Percentiles rank a stretch among this genome's conserved stretches.
Conservation (phyloP, 2,888 invertebrate genomes). For the Odontothrips loti region DNA sequence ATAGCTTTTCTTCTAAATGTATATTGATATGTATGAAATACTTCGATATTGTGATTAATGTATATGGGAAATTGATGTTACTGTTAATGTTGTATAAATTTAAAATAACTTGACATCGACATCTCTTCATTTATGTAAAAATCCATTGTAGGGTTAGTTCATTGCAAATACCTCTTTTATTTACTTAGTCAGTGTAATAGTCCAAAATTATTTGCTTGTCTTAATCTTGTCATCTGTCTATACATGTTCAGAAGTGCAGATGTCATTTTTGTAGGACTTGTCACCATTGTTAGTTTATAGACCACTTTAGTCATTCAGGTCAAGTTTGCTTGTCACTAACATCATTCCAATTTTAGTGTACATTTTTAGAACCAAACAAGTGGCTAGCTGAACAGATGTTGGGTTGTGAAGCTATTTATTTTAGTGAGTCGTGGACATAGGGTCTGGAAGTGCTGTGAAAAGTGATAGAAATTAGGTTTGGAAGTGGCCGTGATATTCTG, state of each 20-base stretch:
- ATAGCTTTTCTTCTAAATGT: not conserved
- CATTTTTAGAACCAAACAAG: not conserved
- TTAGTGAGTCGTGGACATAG: not conserved
- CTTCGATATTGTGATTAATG: not conserved
- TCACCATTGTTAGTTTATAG: no score
- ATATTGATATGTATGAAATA: not conserved
- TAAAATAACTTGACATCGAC: not conserved
- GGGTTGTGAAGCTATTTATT: not conserved
- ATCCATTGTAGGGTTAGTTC: not conserved
- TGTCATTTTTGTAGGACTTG: no score
- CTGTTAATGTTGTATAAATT: not conserved
- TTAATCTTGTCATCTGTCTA: no score
- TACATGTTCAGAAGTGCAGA: no score
- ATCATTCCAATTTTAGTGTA: not conserved
- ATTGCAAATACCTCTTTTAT: not conserved
- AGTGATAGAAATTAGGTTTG: slow-evolving; percentile 9
- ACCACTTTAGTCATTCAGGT: slow-evolving; percentile 7
- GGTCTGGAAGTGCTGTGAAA: slow-evolving; percentile 16
- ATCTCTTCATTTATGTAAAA: not conserved
- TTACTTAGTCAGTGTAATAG: not conserved
- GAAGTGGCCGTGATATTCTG: not conserved
- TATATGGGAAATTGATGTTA: not conserved
- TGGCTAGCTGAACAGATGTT: not conserved
- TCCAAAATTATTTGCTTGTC: not conserved
- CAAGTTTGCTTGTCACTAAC: not conserved